These are phyloP conservation scores for Polyploca ridens DNA, from an alignment of 2,888 invertebrate genomes.

Conservation along the genomic window DNA sequence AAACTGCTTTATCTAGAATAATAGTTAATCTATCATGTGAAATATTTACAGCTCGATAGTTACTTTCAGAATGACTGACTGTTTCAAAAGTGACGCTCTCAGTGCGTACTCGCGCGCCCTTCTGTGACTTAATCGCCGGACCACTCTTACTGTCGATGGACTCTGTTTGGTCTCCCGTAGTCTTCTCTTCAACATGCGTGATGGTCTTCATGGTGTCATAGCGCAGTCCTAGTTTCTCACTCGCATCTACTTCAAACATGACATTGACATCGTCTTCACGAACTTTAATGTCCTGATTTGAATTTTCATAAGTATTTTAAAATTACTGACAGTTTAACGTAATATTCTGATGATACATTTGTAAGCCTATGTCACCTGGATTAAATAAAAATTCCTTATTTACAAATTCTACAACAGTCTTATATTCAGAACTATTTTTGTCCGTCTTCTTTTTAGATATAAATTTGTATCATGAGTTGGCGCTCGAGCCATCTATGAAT, in stretches of 20 bases:
- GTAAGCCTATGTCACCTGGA: too few relatives aligned
- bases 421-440: too few relatives aligned
- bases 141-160: not conserved
- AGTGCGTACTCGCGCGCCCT: not conserved
- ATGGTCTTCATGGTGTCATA: conserved; percentile 64
- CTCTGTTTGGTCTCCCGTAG: not conserved
- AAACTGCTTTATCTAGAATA: too few relatives aligned
- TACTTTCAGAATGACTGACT: not conserved
- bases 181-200: conserved; percentile 44
- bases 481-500: too few relatives aligned
- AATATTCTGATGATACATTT: too few relatives aligned
- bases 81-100: conserved; percentile 2
- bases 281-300: conserved; percentile 55
- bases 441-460: too few relatives aligned
- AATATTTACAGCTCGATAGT: not conserved
- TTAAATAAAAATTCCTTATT: too few relatives aligned
- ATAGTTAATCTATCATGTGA: too few relatives aligned
- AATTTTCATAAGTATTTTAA: conserved; percentile 8
- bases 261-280: conserved; percentile 53
- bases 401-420: too few relatives aligned
- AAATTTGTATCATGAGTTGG: too few relatives aligned
- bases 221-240: conserved; percentile 47
- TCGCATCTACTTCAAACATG: conserved; percentile 54
- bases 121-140: not conserved
- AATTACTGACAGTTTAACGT: too few relatives aligned